Conservation (phyloP, 2,113 vertebrate species). For the Oncorhynchus clarkii region DNA sequence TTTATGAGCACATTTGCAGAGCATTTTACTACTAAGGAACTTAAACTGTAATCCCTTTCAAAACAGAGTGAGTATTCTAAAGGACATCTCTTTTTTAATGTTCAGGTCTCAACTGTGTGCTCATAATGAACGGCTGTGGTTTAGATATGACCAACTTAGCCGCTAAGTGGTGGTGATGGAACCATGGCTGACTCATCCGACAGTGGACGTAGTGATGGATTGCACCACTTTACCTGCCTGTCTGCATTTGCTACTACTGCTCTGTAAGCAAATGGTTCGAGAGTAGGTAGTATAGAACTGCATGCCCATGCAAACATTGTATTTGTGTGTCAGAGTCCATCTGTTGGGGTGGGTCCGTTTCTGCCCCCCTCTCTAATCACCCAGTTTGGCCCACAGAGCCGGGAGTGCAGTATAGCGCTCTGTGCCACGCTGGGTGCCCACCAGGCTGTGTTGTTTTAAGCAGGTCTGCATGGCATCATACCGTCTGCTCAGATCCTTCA, state of each 20-base stretch:
- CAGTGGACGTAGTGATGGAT: neutral
- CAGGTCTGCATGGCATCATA: neutral
- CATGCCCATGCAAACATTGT: too few relatives aligned
- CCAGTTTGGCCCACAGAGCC: constrained; percentile 10
- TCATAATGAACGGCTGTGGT: neutral
- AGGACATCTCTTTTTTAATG: too few relatives aligned
- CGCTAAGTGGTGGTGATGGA: neutral
- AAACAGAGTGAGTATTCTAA: too few relatives aligned
- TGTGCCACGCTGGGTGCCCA: neutral
- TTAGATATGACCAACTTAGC: neutral
- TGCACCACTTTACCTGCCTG: neutral
- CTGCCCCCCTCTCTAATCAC: constrained; percentile 43
- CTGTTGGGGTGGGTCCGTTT: constrained; percentile 21
- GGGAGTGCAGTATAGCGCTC: too few relatives aligned
- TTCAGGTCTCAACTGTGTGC: too few relatives aligned
- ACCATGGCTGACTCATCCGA: neutral
- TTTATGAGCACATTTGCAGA: too few relatives aligned
- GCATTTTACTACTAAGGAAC: too few relatives aligned
- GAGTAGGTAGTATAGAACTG: too few relatives aligned
- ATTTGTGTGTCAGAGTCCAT: constrained; percentile 42
- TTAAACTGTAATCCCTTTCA: too few relatives aligned
- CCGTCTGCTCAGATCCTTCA: neutral
- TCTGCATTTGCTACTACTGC: neutral
- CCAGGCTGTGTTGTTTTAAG: constrained; percentile 8
- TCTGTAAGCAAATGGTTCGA: neutral